Evolutionary conservation across 2,797 vertebrate genomes (phyloP), one percentile per base, ranked within the genome.

Genomic region (Tympanoctomys barrerae): DNA sequence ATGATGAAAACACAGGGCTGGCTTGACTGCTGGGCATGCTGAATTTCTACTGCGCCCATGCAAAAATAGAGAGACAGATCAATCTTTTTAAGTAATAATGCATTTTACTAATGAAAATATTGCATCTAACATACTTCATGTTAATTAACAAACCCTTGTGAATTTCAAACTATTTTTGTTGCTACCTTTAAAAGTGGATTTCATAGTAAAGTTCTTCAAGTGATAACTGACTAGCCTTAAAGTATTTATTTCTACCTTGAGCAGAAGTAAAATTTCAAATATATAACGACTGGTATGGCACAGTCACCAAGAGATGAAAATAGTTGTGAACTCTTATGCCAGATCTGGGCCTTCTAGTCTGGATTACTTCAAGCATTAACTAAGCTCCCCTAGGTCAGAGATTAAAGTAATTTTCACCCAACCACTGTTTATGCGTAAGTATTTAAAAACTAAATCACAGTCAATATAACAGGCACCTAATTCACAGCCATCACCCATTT

Each of bases 401-500:
- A 95, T 62, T 86, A 94, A 93, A 91, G 73, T 87, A 96, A 97
- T 91, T 94, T 42, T 57, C 64, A 90, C 36, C 89, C 4, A 10
- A 46, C 66, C 73, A 80, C 81, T 89, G 22, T 97, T 95, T 96
- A 79, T 87, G 95, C 13, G 46, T 31, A 96, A 92, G 46, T 78
- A 94, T 94, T 96, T 91, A 81, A 91, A 94, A 96, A 96, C 92
- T 96, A 96, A 97, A 94, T 97, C 91, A 93, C 93, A 90, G 68
- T 61, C 84, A 97, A 96, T 82, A 73, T 91, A 93, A 93, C 94
- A 89, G 96, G 77, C 13, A 10, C 90, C 93, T 97, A 95, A 96
- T 98, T 98, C 97, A 97, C 89, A 97, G 94, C 1, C 71, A 87
- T 80, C 52, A 87, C 92, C 97, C 96, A 57, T 86, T 96, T 97